Conservation (phyloP, 2,113 vertebrate species). For the Oenanthe melanoleuca region DNA sequence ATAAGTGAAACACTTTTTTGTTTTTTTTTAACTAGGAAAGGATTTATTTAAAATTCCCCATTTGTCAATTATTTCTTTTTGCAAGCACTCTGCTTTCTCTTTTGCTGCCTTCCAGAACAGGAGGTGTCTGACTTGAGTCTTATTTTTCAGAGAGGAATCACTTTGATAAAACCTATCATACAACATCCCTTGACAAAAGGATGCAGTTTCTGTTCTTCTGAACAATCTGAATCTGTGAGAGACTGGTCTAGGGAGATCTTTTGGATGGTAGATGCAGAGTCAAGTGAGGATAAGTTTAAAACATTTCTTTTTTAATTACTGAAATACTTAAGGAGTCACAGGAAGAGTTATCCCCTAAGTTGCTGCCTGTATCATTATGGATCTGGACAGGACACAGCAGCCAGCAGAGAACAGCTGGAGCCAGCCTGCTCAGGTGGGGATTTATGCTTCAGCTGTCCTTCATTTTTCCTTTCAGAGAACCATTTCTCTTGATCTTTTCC, state of each 20-base stretch:
- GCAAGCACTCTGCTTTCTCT: not conserved
- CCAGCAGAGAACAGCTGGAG: not conserved
- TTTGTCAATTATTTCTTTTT: not conserved
- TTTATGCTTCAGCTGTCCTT: not conserved
- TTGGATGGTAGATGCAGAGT: not conserved
- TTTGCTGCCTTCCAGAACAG: not conserved
- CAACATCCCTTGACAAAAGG: not conserved
- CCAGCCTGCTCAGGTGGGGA: not conserved
- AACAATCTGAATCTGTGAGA: not conserved
- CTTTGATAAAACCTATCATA: not conserved
- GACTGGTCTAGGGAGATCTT: not conserved
- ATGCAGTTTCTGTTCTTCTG: not conserved
- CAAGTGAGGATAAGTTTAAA: not conserved
- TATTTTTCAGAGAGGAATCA: not conserved
- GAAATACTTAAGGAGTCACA: not conserved
- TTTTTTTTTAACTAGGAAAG: not conserved
- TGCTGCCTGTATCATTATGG: not conserved
- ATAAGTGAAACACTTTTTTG: not conserved
- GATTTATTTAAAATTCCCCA: not conserved
- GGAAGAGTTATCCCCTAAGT: not conserved
- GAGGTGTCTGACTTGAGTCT: not conserved
- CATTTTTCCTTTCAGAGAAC: not conserved
- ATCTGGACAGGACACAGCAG: not conserved
- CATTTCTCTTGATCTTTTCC: not conserved
- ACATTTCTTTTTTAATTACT: not conserved